Evolutionary conservation across 1,140 invertebrate genomes (phyloP).

Genomic region (Ceratitis capitata): DNA sequence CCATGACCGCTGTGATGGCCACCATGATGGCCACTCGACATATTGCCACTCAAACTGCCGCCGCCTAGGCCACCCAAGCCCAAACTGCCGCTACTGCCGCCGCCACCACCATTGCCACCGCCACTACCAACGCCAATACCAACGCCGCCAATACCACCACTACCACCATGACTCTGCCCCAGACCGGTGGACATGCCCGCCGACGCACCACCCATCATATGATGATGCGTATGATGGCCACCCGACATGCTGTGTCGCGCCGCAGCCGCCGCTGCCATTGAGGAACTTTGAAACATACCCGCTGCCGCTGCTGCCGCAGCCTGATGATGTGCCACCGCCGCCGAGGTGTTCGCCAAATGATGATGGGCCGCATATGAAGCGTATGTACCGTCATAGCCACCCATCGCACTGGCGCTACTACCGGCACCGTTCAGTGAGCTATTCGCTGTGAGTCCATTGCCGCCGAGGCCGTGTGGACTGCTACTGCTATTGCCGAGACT

Average conservation of each 20-base stretch:
- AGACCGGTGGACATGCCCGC: not conserved
- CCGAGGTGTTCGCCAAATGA: conserved; percentile 46
- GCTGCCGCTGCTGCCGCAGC: conserved; percentile 59
- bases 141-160: conserved; percentile 39
- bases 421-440: conserved; percentile 12
- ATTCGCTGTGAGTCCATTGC: not conserved
- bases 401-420: conserved; percentile 46
- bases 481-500: conserved; percentile 35
- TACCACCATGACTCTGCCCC: conserved; percentile 48
- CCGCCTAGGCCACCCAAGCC: conserved; percentile 44
- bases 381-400: conserved; percentile 56
- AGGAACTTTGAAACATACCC: conserved; percentile 63
- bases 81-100: conserved; percentile 17
- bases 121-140: conserved; percentile 38
- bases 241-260: conserved; percentile 60
- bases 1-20: not conserved
- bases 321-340: conserved; percentile 54
- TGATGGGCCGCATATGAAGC: conserved; percentile 55
- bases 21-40: conserved; percentile 35
- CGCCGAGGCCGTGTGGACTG: not conserved
- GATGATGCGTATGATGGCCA: conserved; percentile 55
- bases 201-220: conserved; percentile 43
- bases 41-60: conserved; percentile 32
- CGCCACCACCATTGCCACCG: not conserved
- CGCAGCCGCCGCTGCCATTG: conserved; percentile 57